These are phyloP conservation scores for Gallinago nigripennis DNA, from an alignment of 2,797 vertebrate genomes.

Conservation along the genomic window DNA sequence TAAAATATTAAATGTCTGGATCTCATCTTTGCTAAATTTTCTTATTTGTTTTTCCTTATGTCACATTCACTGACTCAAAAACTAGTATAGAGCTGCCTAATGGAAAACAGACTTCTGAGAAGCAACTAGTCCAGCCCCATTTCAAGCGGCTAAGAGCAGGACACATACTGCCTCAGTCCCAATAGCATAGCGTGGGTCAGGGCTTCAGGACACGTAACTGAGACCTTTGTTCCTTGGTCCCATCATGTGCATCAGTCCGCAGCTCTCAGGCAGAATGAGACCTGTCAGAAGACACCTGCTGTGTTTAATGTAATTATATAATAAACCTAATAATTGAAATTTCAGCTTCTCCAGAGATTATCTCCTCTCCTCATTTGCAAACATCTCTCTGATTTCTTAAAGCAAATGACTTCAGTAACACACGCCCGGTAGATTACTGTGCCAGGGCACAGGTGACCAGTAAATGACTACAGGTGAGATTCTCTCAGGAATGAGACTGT, in stretches of 20 bases:
- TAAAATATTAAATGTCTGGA: not conserved
- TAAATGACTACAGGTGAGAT: not conserved
- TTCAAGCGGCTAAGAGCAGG: not conserved
- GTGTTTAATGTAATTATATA: not conserved
- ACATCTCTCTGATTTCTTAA: not conserved
- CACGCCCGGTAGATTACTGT: rapidly evolving
- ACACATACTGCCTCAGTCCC: not conserved
- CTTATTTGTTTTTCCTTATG: not conserved
- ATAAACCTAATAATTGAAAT: not conserved
- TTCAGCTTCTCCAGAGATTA: not conserved
- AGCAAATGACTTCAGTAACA: not conserved
- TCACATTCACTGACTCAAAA: not conserved
- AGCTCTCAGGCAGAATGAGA: not conserved
- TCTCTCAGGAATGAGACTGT: not conserved
- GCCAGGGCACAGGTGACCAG: not conserved
- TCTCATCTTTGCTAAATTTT: not conserved
- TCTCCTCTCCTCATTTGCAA: not conserved
- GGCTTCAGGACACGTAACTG: not conserved
- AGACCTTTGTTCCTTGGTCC: not conserved
- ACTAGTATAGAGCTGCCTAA: not conserved
- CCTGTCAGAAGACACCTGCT: not conserved
- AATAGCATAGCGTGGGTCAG: rapidly evolving
- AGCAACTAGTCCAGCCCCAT: not conserved
- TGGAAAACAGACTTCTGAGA: not conserved
- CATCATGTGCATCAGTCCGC: rapidly evolving